phyloP scores from a whole-genome alignment of 1,140 invertebrate species.

The Trypoxylus dichotomus region DNA sequence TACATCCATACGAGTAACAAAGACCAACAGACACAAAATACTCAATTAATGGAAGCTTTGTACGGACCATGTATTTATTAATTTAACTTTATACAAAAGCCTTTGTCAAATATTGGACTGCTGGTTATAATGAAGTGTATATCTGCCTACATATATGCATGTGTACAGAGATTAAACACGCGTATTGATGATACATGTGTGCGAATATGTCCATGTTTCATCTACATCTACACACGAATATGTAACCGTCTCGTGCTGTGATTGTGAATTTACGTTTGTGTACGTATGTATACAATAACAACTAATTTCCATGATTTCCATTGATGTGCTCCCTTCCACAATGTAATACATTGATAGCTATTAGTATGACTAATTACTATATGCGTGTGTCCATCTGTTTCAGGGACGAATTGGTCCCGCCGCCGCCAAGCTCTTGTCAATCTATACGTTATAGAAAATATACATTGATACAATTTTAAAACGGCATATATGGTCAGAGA shows the following conservation, averaged over 20 bases:
- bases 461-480: too few relatives aligned
- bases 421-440: background rate
- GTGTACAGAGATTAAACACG: background rate
- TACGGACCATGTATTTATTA: conserved; percentile 28
- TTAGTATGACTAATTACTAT: conserved; percentile 34
- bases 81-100: conserved; percentile 32
- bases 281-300: conserved; percentile 40
- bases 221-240: too few relatives aligned
- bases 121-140: conserved; percentile 15
- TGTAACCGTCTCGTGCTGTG: background rate
- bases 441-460: background rate
- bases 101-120: conserved; percentile 31
- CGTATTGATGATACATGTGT: background rate
- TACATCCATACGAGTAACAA: background rate
- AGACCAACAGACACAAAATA: conserved; percentile 26
- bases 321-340: conserved; percentile 39
- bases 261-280: background rate
- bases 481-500: too few relatives aligned
- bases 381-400: conserved; percentile 1
- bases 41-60: conserved; percentile 25
- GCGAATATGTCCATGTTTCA: background rate
- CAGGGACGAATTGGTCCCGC: background rate
- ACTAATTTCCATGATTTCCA: conserved; percentile 44
- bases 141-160: conserved; percentile 8
- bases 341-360: conserved; percentile 38